phyloP scores from a whole-genome alignment of 2,797 vertebrate species.

The Sebastiscus albofasciatus region DNA sequence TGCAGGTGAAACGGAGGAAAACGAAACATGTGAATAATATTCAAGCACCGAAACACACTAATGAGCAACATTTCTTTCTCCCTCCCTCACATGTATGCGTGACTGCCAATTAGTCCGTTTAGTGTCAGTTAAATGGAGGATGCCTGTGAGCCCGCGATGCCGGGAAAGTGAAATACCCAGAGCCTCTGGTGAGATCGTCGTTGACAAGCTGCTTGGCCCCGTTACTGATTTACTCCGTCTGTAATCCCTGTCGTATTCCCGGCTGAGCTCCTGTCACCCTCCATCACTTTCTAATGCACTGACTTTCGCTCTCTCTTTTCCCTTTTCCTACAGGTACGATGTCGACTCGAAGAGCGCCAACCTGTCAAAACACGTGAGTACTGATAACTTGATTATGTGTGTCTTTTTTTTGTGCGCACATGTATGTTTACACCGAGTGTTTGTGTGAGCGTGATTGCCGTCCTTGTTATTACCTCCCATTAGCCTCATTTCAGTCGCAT shows the following conservation, averaged over 20 bases:
- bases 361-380: constrained; percentile 97
- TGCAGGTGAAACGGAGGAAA: not conserved
- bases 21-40: not conserved
- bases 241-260: constrained; percentile 49
- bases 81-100: not conserved
- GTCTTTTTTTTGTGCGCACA: not conserved
- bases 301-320: constrained; percentile 3
- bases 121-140: constrained; percentile 37
- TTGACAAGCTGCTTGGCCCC: constrained; percentile 50
- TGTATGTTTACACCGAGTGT: not conserved
- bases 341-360: constrained; percentile 98
- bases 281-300: constrained; percentile 19
- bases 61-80: not conserved
- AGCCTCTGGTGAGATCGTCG: constrained; percentile 26
- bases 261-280: constrained; percentile 53
- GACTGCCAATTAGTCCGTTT: constrained; percentile 43
- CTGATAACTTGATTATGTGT: not conserved
- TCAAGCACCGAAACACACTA: not conserved
- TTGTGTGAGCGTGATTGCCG: constrained; percentile 10
- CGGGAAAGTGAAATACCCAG: constrained; percentile 17
- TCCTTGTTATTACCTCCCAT: constrained; percentile 38
- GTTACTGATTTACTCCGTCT: constrained; percentile 35
- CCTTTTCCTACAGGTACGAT: constrained; percentile 87
- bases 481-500: constrained; percentile 40
- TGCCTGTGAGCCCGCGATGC: constrained; percentile 7